Evolutionary conservation across 2,888 invertebrate species (phyloP), one percentile per base, ranked within the genome.

Genomic region (Caradrina clavipalpis): DNA sequence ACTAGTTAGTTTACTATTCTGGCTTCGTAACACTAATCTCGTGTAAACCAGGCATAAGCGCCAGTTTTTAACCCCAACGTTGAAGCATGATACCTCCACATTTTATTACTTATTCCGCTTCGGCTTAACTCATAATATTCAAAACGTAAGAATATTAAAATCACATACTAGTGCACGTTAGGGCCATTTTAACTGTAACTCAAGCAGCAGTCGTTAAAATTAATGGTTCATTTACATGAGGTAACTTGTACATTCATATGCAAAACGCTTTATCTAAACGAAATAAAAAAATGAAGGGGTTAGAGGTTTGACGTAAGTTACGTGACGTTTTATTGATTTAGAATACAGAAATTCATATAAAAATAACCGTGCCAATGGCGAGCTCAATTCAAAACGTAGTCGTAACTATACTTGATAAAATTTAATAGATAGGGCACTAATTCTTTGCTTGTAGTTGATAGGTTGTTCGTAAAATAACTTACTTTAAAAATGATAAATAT

Each of bases 211-310:
- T 62, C 61, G 69, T 76, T 78, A 65, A 80, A 68, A 53, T 80
- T 69, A 70, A 80, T 76, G 21, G 61, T 51, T 70, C 76, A 80
- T 80, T 80, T 76, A 58, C 76, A 70, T 77, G 26, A 45, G 50
- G 53, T 50, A 76, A 80, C 64, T 74, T 50, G 63, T 80, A 80
- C 51, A 59, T 62, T 64, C 50, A 11, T 60, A 78, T 76, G 75
- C 22, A 22, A 78, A 79, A 49, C 11, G 49, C 53, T 78, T 73
- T 78, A 75, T 73, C 31, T 57, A 22, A 49, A 61, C 6, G n/a
- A 61, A 42, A 74, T 74, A 79, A 76, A 73, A 35, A 45, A 45
- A 17, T 10, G 39, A 42, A 42, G 47, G 71, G 77, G 71, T 21
- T 1, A 15, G 13, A 0, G 2, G 1, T n/a, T 0, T 15, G 1